Base-by-base conservation (phyloP, 1,140 invertebrate species). In the Macrotrachela quadricornifera region DNA sequence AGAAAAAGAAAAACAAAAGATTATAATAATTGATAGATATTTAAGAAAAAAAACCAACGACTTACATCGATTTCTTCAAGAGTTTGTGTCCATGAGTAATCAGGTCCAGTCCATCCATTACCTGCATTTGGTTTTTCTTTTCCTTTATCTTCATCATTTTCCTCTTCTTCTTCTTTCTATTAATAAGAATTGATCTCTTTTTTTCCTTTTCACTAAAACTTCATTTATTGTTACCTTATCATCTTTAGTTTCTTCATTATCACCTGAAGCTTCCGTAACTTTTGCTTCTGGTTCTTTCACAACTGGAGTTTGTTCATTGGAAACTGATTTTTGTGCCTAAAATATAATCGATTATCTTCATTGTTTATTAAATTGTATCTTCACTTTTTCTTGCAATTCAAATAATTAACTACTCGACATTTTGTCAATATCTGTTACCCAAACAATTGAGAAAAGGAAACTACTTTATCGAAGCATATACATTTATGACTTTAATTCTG, bases 41-140 rank as follows among this genome's bases (percentile, higher is more conserved):
- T 30, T 14, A 13, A 17, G 44, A 16, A 44, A 51, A 40, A 36
- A 50, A 51, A 41, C 73, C 2, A 30, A 30, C 2, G 8, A 30
- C 79, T 79, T 71, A 96, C 85, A 78, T 97, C 92, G 64, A 96
- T 70, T 74, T 99, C 94, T 64, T 80, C 77, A 47, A 97, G 73
- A 13, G 87, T 94, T 69, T 99, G 92, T 6, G 85, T 92, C 92
- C 92, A 99, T 60, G 75, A 77, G 64, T 97, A 99, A 61, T 92
- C 82, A 43, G 80, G 78, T 53, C 95, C 72, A 70, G 95, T 87
- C 66, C 82, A 87, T 9, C 94, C 94, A 73, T 99, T 97, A 42
- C 90, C 90, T 60, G 73, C 65, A 72, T 97, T 97, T 8, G 92
- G 92, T 67, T 82, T 80, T 10, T 97, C 57, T 73, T 95, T 95